A percentile compares a stretch with the other conserved stretches of the same genome.
phyloP scores from a whole-genome alignment of 2,113 vertebrate genomes.

The Muntiacus reevesi region DNA sequence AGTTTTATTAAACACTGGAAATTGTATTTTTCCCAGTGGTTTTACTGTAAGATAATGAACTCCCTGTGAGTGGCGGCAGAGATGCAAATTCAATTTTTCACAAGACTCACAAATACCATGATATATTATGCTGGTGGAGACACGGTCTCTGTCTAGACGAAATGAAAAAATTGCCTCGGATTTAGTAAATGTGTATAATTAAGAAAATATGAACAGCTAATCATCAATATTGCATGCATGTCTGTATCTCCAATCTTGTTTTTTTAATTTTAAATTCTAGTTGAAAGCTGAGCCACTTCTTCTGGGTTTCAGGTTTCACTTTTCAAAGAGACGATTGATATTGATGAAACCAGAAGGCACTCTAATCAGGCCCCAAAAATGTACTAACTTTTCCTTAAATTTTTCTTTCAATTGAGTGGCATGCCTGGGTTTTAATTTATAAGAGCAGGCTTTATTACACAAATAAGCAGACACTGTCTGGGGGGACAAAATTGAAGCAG shows the following conservation, averaged over 20 bases:
- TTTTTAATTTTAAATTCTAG: neutral
- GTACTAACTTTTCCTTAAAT: conserved; percentile 24
- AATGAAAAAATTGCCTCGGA: conserved; percentile 48
- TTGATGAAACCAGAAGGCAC: neutral
- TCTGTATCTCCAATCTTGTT: neutral
- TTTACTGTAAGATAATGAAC: conserved; percentile 40
- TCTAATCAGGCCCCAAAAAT: neutral
- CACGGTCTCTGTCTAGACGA: conserved; percentile 53
- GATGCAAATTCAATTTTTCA: conserved; percentile 51
- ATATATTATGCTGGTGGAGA: conserved; percentile 55
- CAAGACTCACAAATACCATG: neutral
- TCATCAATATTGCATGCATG: neutral
- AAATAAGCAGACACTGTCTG: conserved; percentile 62
- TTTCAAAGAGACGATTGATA: neutral
- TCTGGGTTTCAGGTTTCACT: neutral
- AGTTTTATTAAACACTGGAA: conserved; percentile 35
- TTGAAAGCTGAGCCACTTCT: neutral
- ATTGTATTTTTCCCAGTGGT: conserved; percentile 16
- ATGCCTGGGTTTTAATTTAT: conserved; percentile 27
- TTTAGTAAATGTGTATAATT: conserved; percentile 54
- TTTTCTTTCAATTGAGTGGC: conserved; percentile 30
- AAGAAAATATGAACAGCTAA: conserved; percentile 55
- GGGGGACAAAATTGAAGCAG: conserved; percentile 53
- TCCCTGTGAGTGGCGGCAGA: neutral
- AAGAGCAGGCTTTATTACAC: conserved; percentile 56